Conservation (phyloP, 2,113 vertebrate genomes). For the Syngnathus typhle region DNA sequence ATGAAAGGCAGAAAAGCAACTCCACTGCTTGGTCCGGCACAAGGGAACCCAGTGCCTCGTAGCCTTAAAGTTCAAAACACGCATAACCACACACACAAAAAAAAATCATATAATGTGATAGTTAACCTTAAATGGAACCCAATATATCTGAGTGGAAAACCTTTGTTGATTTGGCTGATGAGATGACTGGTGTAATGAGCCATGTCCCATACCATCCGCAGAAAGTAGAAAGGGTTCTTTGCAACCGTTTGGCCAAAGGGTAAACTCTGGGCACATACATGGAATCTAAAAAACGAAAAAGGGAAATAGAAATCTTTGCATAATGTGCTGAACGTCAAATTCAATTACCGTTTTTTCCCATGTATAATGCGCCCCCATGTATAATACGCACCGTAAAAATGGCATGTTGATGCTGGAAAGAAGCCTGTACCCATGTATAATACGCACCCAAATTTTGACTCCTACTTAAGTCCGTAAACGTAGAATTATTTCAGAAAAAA, state of each 20-base stretch:
- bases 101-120: neutral
- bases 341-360: too few species aligned
- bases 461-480: too few species aligned
- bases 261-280: conserved; percentile 81
- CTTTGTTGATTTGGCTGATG: conserved; percentile 75
- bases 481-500: too few species aligned
- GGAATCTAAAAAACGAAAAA: conserved; percentile 72
- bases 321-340: neutral
- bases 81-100: neutral
- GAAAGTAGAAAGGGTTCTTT: conserved; percentile 79
- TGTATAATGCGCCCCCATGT: too few species aligned
- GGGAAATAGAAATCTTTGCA: conserved; percentile 7
- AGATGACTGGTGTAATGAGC: conserved; percentile 54
- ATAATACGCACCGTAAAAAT: too few species aligned
- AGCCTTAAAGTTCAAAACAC: conserved; percentile 25
- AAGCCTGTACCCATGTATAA: too few species aligned
- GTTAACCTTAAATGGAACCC: neutral
- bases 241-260: conserved; percentile 78
- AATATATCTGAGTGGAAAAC: conserved; percentile 41
- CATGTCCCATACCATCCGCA: conserved; percentile 75
- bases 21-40: neutral
- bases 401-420: too few species aligned
- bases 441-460: too few species aligned
- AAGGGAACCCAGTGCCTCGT: neutral
- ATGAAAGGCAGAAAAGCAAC: conserved; percentile 68